These are phyloP conservation scores for Iselma pallidipennis DNA, from an alignment of 2,888 invertebrate genomes.

Conservation along the genomic window DNA sequence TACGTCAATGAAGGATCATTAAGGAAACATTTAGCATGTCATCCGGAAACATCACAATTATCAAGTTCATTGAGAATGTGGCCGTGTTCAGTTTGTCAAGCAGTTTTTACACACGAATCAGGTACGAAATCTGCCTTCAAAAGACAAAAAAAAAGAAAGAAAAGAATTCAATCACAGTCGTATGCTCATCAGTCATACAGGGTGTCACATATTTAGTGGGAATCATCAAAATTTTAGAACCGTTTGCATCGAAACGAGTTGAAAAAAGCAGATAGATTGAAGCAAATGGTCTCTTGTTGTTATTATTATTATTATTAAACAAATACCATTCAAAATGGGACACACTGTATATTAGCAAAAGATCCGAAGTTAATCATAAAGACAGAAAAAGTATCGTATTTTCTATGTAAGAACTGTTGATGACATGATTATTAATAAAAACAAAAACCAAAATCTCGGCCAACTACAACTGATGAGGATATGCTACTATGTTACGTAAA, in stretches of 20 bases:
- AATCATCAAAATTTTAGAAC: too few species aligned
- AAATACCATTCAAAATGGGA: not conserved
- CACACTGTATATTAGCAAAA: slow-evolving; percentile 5
- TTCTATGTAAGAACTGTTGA: slow-evolving; percentile 13
- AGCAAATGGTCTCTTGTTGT: too few species aligned
- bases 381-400: not conserved
- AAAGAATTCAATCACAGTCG: not conserved
- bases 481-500: not conserved
- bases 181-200: slow-evolving; percentile 22
- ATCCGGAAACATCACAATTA: slow-evolving; percentile 87
- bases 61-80: slow-evolving; percentile 90
- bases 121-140: slow-evolving; percentile 60
- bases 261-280: too few species aligned
- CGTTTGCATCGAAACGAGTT: too few species aligned
- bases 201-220: not conserved
- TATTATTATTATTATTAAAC: too few species aligned
- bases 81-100: slow-evolving; percentile 95
- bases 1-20: slow-evolving; percentile 94
- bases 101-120: slow-evolving; percentile 93
- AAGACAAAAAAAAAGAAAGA: not conserved
- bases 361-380: slow-evolving; percentile 7
- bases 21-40: slow-evolving; percentile 90
- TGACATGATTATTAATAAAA: slow-evolving; percentile 1
- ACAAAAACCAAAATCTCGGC: too few species aligned
- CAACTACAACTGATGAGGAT: slow-evolving; percentile 24